Percentiles rank a stretch among this genome's conserved stretches.
Conservation (phyloP, 2,113 vertebrate genomes). For the Callionymus lyra region DNA sequence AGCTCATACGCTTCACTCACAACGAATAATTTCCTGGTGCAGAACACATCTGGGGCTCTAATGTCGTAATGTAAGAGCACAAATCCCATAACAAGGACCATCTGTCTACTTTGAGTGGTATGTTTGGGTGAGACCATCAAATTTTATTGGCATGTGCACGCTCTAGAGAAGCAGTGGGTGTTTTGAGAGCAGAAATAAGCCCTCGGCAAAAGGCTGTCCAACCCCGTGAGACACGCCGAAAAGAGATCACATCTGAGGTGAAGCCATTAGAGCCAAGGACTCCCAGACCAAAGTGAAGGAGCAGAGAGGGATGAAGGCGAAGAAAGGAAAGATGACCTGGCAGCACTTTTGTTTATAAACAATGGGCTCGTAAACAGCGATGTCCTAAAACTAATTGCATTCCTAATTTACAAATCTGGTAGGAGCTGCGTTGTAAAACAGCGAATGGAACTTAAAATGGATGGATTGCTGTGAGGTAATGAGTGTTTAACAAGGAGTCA, state of each 20-base stretch:
- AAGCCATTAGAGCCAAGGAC: constrained; percentile 41
- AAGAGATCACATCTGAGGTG: constrained; percentile 25
- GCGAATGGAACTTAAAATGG: background rate
- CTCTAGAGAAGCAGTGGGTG: constrained; percentile 5
- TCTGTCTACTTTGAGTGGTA: constrained; percentile 11
- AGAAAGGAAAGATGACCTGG: constrained; percentile 23
- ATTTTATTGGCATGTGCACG: constrained; percentile 9
- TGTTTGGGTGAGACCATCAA: background rate
- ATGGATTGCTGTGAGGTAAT: too few species aligned
- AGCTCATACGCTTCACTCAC: constrained; percentile 5
- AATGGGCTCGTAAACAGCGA: too few species aligned
- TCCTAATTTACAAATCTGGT: background rate
- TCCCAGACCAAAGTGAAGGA: constrained; percentile 19
- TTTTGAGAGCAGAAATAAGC: constrained; percentile 22
- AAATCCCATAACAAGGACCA: constrained; percentile 18
- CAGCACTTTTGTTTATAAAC: background rate
- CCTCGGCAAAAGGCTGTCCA: constrained; percentile 16
- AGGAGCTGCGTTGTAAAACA: background rate
- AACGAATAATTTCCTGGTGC: constrained; percentile 15
- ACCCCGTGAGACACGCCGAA: constrained; percentile 15
- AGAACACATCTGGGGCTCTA: constrained; percentile 11
- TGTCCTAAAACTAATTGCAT: too few species aligned
- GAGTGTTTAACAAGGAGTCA: too few species aligned
- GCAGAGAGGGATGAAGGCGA: constrained; percentile 9
- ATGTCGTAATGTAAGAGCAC: background rate